Conservation (phyloP, 92 coral and sea anemone genomes). For the Porites cylindrica region DNA sequence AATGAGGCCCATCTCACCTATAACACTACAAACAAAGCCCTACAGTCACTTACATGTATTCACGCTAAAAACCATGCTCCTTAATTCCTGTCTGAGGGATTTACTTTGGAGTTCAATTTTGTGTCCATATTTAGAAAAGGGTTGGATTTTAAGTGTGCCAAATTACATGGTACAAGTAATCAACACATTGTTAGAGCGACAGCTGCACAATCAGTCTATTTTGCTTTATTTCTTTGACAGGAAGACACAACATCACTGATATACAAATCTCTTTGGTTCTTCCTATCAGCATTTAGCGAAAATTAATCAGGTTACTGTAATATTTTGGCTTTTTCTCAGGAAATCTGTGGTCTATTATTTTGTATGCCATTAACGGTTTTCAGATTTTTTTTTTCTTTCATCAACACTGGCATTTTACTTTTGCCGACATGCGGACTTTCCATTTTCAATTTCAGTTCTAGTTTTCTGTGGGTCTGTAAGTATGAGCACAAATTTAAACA, state of each 20-base stretch:
- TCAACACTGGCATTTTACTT: too few relatives aligned
- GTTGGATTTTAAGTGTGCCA: not conserved
- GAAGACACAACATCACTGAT: not conserved
- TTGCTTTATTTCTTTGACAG: not conserved
- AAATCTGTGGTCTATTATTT: too few relatives aligned
- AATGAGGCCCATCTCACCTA: too few relatives aligned
- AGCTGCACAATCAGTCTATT: not conserved
- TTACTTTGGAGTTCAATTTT: not conserved
- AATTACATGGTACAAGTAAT: not conserved
- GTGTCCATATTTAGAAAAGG: not conserved
- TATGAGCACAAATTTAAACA: not conserved
- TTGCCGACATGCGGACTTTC: too few relatives aligned
- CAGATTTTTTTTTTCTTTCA: too few relatives aligned
- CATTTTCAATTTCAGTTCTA: too few relatives aligned
- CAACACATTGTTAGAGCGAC: not conserved
- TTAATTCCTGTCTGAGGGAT: not conserved
- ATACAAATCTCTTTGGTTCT: not conserved
- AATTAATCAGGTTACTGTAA: too few relatives aligned
- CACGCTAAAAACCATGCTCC: not conserved
- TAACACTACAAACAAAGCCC: too few relatives aligned
- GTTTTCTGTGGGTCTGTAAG: not conserved
- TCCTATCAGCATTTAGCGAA: too few relatives aligned
- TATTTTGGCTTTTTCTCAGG: too few relatives aligned
- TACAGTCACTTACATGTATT: not conserved
- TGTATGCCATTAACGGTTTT: too few relatives aligned